Conservation (phyloP, 1,140 invertebrate genomes). For the Piezodorus guildinii region DNA sequence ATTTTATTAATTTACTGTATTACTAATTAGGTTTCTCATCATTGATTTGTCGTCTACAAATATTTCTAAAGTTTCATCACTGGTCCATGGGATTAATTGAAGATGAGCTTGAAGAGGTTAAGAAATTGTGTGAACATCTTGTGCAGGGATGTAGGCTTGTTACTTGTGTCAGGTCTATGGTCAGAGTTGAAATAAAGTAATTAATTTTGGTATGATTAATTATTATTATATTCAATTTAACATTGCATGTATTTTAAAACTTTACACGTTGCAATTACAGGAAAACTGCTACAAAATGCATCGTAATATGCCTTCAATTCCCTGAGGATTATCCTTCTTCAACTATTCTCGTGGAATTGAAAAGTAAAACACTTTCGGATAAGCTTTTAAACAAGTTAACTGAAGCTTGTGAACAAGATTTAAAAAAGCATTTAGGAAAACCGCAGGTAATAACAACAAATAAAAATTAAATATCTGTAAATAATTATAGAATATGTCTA, state of each 20-base stretch:
- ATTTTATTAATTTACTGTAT: too few species aligned
- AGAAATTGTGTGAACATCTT: constrained; percentile 47
- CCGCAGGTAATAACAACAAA: constrained; percentile 41
- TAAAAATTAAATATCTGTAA: too few species aligned
- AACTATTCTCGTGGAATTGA: constrained; percentile 48
- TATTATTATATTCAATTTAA: too few species aligned
- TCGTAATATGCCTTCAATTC: constrained; percentile 55
- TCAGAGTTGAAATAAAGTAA: constrained; percentile 55
- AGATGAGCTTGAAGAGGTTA: constrained; percentile 51
- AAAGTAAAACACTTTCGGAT: constrained; percentile 54
- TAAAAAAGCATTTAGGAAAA: constrained; percentile 47
- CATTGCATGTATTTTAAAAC: background rate
- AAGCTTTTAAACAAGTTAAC: constrained; percentile 50
- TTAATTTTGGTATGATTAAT: constrained; percentile 21
- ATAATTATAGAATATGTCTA: background rate
- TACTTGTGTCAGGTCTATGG: constrained; percentile 50
- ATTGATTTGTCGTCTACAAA: too few species aligned
- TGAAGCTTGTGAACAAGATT: constrained; percentile 51
- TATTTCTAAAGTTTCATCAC: background rate
- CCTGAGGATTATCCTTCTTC: constrained; percentile 45
- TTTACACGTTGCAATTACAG: constrained; percentile 33
- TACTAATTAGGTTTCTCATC: too few species aligned
- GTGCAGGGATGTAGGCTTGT: constrained; percentile 49
- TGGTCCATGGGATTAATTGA: constrained; percentile 47
- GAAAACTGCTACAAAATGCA: constrained; percentile 45